A percentile compares a stretch with the other conserved stretches of the same genome.
Conservation (phyloP, 2,888 invertebrate species). For the Macrostomum cliftonense region DNA sequence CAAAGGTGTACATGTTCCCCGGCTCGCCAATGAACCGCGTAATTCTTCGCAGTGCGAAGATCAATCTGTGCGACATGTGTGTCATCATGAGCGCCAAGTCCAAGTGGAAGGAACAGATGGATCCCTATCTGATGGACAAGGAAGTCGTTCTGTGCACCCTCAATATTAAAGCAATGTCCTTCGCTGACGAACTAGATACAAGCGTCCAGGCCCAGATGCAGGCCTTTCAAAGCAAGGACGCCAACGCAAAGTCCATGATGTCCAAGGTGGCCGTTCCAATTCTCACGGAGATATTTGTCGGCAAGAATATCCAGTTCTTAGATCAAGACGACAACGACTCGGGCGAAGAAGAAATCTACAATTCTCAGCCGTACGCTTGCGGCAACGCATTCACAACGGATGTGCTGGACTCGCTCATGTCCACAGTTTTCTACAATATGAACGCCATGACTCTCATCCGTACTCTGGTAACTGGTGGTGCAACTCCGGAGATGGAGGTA, state of each 20-base stretch:
- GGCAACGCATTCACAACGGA: slow-evolving; percentile 97
- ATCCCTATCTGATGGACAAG: slow-evolving; percentile 94
- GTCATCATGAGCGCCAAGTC: slow-evolving; percentile 84
- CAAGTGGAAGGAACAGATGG: slow-evolving; percentile 58
- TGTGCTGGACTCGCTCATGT: slow-evolving; percentile 93
- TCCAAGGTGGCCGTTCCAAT: slow-evolving; percentile 47
- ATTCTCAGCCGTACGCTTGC: slow-evolving; percentile 96
- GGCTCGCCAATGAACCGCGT: slow-evolving; percentile 91
- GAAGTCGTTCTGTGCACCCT: slow-evolving; percentile 93
- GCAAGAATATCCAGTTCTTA: slow-evolving; percentile 17
- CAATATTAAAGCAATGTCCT: slow-evolving; percentile 48
- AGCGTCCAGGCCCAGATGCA: too few species aligned
- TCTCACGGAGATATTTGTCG: slow-evolving; percentile 54
- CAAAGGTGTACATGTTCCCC: slow-evolving; percentile 71
- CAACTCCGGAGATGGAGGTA: slow-evolving; percentile 16
- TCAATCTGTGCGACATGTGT: slow-evolving; percentile 98
- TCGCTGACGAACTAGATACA: slow-evolving; percentile 2
- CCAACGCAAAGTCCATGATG: too few species aligned
- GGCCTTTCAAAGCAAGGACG: too few species aligned
- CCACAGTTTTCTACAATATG: slow-evolving; percentile 48
- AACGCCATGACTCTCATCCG: slow-evolving; percentile 16
- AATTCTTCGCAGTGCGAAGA: slow-evolving; percentile 88
- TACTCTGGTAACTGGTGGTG: slow-evolving; percentile 16
- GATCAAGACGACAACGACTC: slow-evolving; percentile 55
- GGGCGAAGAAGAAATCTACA: slow-evolving; percentile 89